These are phyloP conservation scores for Ictidomys tridecemlineatus DNA, from an alignment of 2,113 vertebrate genomes.

Conservation along the genomic window DNA sequence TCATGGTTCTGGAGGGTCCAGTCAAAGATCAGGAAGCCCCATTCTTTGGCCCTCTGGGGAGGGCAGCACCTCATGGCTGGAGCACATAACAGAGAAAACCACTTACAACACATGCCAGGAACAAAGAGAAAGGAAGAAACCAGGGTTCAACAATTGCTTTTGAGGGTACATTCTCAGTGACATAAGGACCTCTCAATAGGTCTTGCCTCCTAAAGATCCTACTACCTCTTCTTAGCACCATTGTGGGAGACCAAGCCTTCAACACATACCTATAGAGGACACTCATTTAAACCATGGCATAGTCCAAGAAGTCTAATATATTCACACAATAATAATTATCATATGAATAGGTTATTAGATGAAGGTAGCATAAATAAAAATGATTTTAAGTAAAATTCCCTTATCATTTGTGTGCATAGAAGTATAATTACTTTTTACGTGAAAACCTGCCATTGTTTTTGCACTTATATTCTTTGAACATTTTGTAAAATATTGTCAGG, in stretches of 20 bases:
- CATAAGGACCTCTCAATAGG: not conserved
- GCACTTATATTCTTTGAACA: not conserved
- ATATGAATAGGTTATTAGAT: not conserved
- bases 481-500: not conserved
- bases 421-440: not conserved
- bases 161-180: not conserved
- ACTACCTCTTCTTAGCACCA: not conserved
- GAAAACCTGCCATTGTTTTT: not conserved
- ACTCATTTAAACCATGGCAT: not conserved
- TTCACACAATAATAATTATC: not conserved
- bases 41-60: not conserved
- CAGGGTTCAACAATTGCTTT: fast-evolving
- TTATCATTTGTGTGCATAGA: not conserved
- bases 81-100: not conserved
- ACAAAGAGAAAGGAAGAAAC: not conserved
- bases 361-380: not conserved
- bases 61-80: not conserved
- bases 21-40: not conserved
- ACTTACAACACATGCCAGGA: not conserved
- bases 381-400: not conserved
- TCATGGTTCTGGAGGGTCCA: not conserved
- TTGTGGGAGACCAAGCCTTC: not conserved
- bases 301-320: not conserved
- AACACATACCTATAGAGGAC: not conserved
- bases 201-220: not conserved